These are phyloP conservation scores for Callaeas wilsoni DNA, from an alignment of 2,113 vertebrate species.

Conservation along the genomic window DNA sequence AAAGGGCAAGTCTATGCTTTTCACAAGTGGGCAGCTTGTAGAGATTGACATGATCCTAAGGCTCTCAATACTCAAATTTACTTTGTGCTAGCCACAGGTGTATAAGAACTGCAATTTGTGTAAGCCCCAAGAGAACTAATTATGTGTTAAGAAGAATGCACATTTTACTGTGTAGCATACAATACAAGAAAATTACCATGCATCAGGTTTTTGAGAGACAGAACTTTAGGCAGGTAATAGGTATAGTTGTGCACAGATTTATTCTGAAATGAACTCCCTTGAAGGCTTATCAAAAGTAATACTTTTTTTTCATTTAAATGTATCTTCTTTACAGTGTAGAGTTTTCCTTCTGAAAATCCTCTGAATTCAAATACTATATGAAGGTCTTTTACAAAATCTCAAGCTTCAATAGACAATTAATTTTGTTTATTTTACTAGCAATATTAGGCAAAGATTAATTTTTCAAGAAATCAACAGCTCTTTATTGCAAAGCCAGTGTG, in stretches of 20 bases:
- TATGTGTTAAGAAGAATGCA: constrained; percentile 33
- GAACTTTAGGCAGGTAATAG: constrained; percentile 4
- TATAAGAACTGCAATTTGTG: constrained; percentile 6
- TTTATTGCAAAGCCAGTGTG: not conserved
- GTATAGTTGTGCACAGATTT: not conserved
- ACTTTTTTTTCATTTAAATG: not conserved
- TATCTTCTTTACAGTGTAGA: not conserved
- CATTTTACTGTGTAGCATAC: not conserved
- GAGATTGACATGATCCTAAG: constrained; percentile 34
- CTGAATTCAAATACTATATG: not conserved
- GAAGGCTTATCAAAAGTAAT: constrained; percentile 3
- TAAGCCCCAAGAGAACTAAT: constrained; percentile 55
- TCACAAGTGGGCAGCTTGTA: not conserved
- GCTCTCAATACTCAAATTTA: constrained; percentile 42
- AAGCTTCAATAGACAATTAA: not conserved
- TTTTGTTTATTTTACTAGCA: not conserved
- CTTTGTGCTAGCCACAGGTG: constrained; percentile 17
- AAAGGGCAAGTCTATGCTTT: not conserved
- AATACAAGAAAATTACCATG: constrained; percentile 22
- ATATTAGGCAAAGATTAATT: not conserved
- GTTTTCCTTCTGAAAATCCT: not conserved
- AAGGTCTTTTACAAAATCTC: not conserved
- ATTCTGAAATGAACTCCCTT: constrained; percentile 5
- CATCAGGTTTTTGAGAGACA: not conserved
- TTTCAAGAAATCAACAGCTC: not conserved